Evolutionary conservation across 2,888 invertebrate species (phyloP).

Genomic region (Leptinotarsa peninsularis): DNA sequence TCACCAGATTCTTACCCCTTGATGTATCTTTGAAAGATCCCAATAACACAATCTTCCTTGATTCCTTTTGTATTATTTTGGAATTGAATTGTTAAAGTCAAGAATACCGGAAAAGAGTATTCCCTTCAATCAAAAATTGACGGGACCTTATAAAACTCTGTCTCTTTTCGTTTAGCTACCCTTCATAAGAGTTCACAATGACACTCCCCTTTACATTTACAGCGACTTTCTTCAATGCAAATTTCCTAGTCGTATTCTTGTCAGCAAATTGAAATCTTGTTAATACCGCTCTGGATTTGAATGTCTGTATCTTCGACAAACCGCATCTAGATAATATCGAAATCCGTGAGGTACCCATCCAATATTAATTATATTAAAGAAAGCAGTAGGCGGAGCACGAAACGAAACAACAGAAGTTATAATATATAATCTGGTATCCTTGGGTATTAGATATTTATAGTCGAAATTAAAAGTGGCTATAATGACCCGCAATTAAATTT

Average conservation of each 20-base stretch:
- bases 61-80: too few species aligned
- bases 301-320: constrained; percentile 34
- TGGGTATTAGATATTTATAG: constrained; percentile 32
- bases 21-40: too few species aligned
- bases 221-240: too few species aligned
- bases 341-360: constrained; percentile 53
- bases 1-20: too few species aligned
- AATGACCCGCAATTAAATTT: constrained; percentile 30
- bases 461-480: constrained; percentile 35
- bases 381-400: constrained; percentile 54
- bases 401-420: constrained; percentile 55
- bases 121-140: too few species aligned
- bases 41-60: too few species aligned
- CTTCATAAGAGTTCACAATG: too few species aligned
- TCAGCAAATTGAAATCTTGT: background rate
- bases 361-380: constrained; percentile 56
- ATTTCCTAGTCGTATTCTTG: background rate
- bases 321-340: constrained; percentile 52
- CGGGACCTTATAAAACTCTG: too few species aligned
- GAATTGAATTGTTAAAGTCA: too few species aligned
- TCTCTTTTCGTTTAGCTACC: too few species aligned
- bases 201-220: too few species aligned
- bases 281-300: constrained; percentile 7
- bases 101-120: too few species aligned
- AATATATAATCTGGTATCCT: constrained; percentile 44